These are phyloP conservation scores for Gila orcuttii DNA, from an alignment of 2,113 vertebrate species.

Conservation along the genomic window DNA sequence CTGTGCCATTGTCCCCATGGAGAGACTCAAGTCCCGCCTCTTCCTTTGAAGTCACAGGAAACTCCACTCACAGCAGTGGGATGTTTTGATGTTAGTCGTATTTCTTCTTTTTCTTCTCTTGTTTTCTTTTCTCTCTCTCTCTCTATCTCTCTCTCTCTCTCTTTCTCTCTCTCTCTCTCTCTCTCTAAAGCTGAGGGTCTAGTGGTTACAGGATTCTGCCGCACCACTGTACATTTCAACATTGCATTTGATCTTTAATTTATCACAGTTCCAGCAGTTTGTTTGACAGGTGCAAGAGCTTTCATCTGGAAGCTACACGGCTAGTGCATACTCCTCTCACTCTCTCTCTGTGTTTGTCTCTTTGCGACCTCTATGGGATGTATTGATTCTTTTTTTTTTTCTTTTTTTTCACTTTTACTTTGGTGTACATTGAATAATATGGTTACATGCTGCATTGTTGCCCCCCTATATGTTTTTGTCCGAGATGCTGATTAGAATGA, in stretches of 20 bases:
- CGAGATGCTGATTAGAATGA: constrained; percentile 47
- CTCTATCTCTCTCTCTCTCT: constrained; percentile 61
- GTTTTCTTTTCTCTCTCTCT: constrained; percentile 28
- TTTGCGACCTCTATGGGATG: constrained; percentile 70
- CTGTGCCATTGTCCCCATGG: constrained; percentile 45
- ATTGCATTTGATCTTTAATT: constrained; percentile 97
- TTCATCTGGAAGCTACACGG: constrained; percentile 88
- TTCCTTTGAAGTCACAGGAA: constrained; percentile 63
- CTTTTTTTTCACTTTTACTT: constrained; percentile 39
- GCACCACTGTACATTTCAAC: constrained; percentile 83
- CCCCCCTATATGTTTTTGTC: constrained; percentile 50
- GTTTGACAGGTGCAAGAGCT: constrained; percentile 93
- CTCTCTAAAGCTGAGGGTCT: constrained; percentile 74
- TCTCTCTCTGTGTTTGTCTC: constrained; percentile 49
- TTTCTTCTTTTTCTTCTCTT: constrained; percentile 66
- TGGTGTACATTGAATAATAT: constrained; percentile 64
- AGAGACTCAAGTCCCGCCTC: constrained; percentile 52
- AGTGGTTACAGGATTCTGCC: constrained; percentile 82
- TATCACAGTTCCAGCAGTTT: constrained; percentile 96
- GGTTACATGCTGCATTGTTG: constrained; percentile 55
- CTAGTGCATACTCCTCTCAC: constrained; percentile 63
- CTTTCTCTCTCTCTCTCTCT: constrained; percentile 59
- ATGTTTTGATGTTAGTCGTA: constrained; percentile 84
- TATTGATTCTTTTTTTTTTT: constrained; percentile 69
- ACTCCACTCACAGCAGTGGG: constrained; percentile 48